Conservation (phyloP, 1,140 invertebrate species). For the Spodoptera frugiperda region DNA sequence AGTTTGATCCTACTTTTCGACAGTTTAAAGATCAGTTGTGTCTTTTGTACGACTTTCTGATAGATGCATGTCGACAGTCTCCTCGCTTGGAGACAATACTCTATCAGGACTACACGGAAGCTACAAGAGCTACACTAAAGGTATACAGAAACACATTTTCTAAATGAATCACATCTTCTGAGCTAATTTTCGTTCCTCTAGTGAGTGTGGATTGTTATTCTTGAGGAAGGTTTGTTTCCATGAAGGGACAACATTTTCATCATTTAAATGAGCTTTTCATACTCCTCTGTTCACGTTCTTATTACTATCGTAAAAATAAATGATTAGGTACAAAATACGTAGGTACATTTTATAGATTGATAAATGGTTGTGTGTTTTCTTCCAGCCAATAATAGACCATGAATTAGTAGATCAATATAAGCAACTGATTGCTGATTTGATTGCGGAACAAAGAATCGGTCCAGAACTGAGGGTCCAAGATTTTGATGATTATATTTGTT, state of each 20-base stretch:
- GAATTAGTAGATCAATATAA: constrained; percentile 88
- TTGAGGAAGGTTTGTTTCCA: too few relatives aligned
- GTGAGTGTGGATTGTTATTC: too few relatives aligned
- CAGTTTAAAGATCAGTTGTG: constrained; percentile 90
- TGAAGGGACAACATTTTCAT: too few relatives aligned
- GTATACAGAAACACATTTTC: constrained; percentile 50
- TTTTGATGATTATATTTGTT: constrained; percentile 93
- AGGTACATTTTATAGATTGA: too few relatives aligned
- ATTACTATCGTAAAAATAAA: too few relatives aligned
- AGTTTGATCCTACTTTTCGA: constrained; percentile 93
- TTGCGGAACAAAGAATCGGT: constrained; percentile 90
- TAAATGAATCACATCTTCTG: background rate
- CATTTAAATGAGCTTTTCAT: too few relatives aligned
- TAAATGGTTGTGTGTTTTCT: constrained; percentile 31
- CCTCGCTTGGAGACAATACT: constrained; percentile 91
- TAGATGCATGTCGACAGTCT: constrained; percentile 89
- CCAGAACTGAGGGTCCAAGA: constrained; percentile 90
- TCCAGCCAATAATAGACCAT: constrained; percentile 89
- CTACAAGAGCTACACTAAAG: constrained; percentile 63
- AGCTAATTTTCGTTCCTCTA: too few relatives aligned
- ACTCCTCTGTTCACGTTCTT: too few relatives aligned
- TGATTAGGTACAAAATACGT: too few relatives aligned
- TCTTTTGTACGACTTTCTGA: constrained; percentile 91
- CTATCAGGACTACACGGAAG: constrained; percentile 87
- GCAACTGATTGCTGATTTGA: constrained; percentile 86